Base-by-base conservation (phyloP, 2,888 invertebrate genomes). In the Herminia tarsipennalis region DNA sequence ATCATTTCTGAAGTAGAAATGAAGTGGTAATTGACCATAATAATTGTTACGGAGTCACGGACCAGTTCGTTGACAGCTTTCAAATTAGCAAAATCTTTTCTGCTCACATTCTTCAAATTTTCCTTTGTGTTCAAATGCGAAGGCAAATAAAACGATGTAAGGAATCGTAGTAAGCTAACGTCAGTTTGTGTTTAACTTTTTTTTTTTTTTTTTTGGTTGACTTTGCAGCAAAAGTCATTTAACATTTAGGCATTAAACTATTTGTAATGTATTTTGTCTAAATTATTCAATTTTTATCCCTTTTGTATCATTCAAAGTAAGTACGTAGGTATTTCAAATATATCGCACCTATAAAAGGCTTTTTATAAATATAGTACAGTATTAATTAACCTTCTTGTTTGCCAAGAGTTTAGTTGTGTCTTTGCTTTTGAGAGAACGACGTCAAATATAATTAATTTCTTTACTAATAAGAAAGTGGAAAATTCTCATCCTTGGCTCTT, bases 1-100 rank as follows among this genome's bases (percentile, higher is more conserved):
- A 39, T 44, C 41, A 52, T 62, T 64, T 49, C 41, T 46, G 27
- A 39, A 36, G 54, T 50, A 54, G 60, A 49, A 63, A 64, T 40
- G 47, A 63, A 56, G 66, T 54, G 47, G 39, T 65, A 65, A 65
- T 61, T 56, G 57, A 65, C 56, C 54, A 57, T 57, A 46, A 54
- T 51, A 57, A 57, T 55, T 58, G 51, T 49, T 38, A 41, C 45
- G 32, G 36, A 61, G 41, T 42, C 16, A 34, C 24, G 5, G 3
- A 35, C 8, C 24, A 17, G 35, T 24, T 45, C 22, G 47, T 35
- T 56, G 53, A 50, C 53, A 50, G 60, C 30, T 38, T 46, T 39
- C 47, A 41, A 53, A 49, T 47, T 50, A 13, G 14, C 28, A 36
- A n/a, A 58, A 49, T 39, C 43, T 25, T 56, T 59, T 50, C 59